Percentiles rank a stretch among this genome's conserved stretches.
These are phyloP conservation scores for Aotus griseimembra DNA, from an alignment of 2,797 vertebrate genomes.

Conservation along the genomic window DNA sequence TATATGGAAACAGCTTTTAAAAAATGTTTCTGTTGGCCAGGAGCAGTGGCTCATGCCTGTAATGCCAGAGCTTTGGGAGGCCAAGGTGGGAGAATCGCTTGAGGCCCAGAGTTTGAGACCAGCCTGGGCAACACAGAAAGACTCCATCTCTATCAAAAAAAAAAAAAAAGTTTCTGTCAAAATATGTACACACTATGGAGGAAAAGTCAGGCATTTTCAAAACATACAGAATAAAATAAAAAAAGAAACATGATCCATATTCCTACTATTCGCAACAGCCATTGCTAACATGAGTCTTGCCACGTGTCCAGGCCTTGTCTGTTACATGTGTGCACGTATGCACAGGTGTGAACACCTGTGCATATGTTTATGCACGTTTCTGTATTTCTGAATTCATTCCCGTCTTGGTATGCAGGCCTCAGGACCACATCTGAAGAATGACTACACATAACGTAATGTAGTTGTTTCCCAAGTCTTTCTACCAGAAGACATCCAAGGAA, in stretches of 20 bases:
- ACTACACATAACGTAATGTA: neutral
- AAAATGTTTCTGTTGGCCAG: neutral
- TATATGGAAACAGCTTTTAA: neutral
- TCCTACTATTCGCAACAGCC: neutral
- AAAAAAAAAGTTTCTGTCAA: neutral
- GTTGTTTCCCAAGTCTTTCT: neutral
- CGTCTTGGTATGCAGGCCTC: no score
- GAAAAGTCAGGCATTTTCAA: neutral
- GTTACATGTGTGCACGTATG: accelerated
- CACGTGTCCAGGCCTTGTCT: neutral
- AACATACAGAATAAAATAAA: neutral
- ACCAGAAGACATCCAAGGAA: neutral
- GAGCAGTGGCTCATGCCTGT: no score
- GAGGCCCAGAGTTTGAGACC: no score
- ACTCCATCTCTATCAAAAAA: no score
- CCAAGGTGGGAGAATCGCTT: no score
- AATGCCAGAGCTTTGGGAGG: no score
- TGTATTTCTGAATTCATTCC: neutral
- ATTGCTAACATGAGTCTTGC: neutral
- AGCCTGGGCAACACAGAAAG: no score
- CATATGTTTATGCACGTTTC: neutral
- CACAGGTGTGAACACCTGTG: no score
- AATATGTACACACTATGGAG: neutral
- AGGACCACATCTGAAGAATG: neutral
- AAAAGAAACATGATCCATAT: neutral